A percentile compares a stretch with the other conserved stretches of the same genome.
Evolutionary conservation across 1,140 invertebrate genomes (phyloP).

Genomic region (Caenorhabditis briggsae): DNA sequence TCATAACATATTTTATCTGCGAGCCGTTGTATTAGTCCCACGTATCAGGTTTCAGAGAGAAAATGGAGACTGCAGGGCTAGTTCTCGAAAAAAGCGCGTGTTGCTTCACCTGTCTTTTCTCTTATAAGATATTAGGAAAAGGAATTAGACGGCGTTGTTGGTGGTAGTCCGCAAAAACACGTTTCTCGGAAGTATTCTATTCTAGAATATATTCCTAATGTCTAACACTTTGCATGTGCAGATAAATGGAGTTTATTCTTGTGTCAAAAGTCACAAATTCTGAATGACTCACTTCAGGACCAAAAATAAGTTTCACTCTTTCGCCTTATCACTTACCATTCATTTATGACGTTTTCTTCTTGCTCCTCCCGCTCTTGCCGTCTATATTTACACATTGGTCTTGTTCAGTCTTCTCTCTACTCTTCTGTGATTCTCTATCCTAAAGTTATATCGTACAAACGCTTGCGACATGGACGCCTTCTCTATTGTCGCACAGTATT

Average conservation of each 20-base stretch:
- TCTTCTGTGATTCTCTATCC: background rate
- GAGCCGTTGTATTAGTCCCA: background rate
- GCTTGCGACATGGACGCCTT: background rate
- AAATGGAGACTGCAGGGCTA: background rate
- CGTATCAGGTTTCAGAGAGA: conserved; percentile 1
- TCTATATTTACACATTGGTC: background rate
- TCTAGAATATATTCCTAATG: too few relatives aligned
- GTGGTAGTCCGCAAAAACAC: too few relatives aligned
- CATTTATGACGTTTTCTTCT: conserved; percentile 3
- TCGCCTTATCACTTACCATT: background rate
- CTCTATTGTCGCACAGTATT: background rate
- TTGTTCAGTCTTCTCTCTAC: background rate
- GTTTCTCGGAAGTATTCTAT: too few relatives aligned
- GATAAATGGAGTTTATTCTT: too few relatives aligned
- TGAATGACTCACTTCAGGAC: too few relatives aligned
- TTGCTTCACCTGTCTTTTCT: too few relatives aligned
- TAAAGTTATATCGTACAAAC: background rate
- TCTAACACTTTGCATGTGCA: too few relatives aligned
- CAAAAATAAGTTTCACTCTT: too few relatives aligned
- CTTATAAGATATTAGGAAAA: too few relatives aligned
- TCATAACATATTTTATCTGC: background rate
- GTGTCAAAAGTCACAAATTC: too few relatives aligned
- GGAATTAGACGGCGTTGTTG: too few relatives aligned
- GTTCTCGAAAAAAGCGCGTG: background rate
- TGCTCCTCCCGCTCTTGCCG: background rate